Percentiles rank a stretch among this genome's conserved stretches.
These are phyloP conservation scores for Haemorhous mexicanus DNA, from an alignment of 2,113 vertebrate genomes.

Conservation along the genomic window DNA sequence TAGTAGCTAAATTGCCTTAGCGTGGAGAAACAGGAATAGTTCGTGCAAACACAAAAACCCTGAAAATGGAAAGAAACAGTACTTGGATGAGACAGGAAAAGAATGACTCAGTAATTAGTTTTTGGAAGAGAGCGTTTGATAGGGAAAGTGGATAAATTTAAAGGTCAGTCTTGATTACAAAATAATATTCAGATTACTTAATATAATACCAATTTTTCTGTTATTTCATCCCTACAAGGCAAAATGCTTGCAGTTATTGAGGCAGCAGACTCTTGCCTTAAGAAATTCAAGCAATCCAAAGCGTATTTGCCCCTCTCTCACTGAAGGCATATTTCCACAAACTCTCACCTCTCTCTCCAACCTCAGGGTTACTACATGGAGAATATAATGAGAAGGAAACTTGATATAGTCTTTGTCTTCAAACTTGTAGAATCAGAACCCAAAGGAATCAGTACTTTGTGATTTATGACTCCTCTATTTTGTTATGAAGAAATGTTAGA, in stretches of 20 bases:
- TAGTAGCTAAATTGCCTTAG: neutral
- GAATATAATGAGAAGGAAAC: conserved; percentile 41
- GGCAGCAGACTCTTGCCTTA: neutral
- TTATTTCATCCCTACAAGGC: neutral
- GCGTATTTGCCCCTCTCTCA: neutral
- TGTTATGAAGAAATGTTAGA: conserved; percentile 46
- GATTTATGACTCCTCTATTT: conserved; percentile 64
- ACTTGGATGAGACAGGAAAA: neutral
- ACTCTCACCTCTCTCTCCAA: neutral
- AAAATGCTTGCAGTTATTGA: neutral
- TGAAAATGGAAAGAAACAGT: neutral
- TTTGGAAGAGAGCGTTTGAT: conserved; percentile 27
- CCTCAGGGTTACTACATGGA: conserved; percentile 1
- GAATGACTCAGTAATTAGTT: conserved; percentile 6
- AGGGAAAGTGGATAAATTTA: conserved; percentile 27
- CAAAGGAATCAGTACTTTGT: conserved; percentile 35
- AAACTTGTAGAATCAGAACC: conserved; percentile 12
- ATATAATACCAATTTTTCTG: neutral
- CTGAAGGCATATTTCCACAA: neutral
- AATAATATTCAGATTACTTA: neutral
- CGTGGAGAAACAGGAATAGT: neutral
- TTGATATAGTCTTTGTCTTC: conserved; percentile 34
- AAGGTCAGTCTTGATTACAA: neutral
- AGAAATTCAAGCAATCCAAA: neutral
- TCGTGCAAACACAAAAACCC: accelerated